These are phyloP conservation scores for Drosophila nigricruria DNA, from an alignment of 2,888 invertebrate genomes.

Conservation along the genomic window DNA sequence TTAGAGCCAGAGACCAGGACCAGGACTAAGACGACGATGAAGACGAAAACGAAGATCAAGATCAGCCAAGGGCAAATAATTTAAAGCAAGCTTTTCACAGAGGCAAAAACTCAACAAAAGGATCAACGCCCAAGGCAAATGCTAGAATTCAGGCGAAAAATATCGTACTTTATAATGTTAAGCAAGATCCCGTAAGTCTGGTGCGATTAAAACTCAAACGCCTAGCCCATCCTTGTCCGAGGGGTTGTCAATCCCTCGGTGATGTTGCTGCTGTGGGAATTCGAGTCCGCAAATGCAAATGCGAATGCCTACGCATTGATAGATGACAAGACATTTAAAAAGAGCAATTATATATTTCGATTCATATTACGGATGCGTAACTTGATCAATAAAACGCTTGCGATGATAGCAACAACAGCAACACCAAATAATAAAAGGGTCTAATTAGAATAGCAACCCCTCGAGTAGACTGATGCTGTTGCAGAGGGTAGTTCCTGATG, in stretches of 20 bases:
- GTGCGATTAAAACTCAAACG: slow-evolving; percentile 71
- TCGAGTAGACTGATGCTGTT: slow-evolving; percentile 24
- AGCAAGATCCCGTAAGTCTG: slow-evolving; percentile 79
- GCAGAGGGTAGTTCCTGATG: slow-evolving; percentile 31
- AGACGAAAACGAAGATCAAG: slow-evolving; percentile 30
- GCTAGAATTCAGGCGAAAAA: slow-evolving; percentile 61
- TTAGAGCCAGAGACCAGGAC: slow-evolving; percentile 45
- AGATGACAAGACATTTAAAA: slow-evolving; percentile 73
- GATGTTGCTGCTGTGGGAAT: slow-evolving; percentile 46
- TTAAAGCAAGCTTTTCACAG: slow-evolving; percentile 74
- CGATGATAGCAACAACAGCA: slow-evolving; percentile 56
- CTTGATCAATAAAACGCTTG: slow-evolving; percentile 78
- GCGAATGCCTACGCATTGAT: slow-evolving; percentile 47
- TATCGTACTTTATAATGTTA: slow-evolving; percentile 72
- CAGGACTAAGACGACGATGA: slow-evolving; percentile 2
- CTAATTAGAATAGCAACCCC: slow-evolving; percentile 78
- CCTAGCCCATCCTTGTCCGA: slow-evolving; percentile 46
- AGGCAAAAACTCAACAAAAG: slow-evolving; percentile 61
- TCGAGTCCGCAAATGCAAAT: slow-evolving; percentile 23
- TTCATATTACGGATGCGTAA: slow-evolving; percentile 77
- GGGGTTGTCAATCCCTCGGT: slow-evolving; percentile 36
- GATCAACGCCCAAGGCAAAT: slow-evolving; percentile 40
- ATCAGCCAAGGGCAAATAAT: slow-evolving; percentile 61
- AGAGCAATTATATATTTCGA: slow-evolving; percentile 77
- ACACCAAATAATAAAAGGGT: slow-evolving; percentile 40